Evolutionary conservation across 2,888 invertebrate species (phyloP).

Genomic region (Belgica antarctica): DNA sequence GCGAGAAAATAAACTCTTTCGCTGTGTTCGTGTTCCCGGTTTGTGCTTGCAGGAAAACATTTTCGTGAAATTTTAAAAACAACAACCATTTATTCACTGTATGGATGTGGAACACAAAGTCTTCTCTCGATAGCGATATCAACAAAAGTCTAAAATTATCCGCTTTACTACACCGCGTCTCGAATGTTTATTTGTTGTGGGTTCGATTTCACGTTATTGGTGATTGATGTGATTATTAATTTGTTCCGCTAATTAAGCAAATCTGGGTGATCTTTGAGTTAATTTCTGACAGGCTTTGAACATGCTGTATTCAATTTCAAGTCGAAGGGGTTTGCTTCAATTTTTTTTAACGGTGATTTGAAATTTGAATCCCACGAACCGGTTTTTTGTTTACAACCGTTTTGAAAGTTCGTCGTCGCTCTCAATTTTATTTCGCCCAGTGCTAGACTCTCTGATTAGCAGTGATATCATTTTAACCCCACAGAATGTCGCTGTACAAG

Average conservation of each 20-base stretch:
- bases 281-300: too few relatives aligned
- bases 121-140: slow-evolving; percentile 4
- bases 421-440: too few relatives aligned
- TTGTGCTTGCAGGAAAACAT: background rate
- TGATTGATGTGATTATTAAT: background rate
- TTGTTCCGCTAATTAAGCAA: background rate
- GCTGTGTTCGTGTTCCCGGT: background rate
- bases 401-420: too few relatives aligned
- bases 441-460: too few relatives aligned
- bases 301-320: too few relatives aligned
- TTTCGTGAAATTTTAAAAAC: background rate
- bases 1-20: background rate
- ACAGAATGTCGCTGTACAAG: slow-evolving; percentile 13
- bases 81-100: background rate
- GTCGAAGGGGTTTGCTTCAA: too few relatives aligned
- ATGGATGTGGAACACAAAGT: background rate
- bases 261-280: too few relatives aligned
- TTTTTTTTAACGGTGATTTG: too few relatives aligned
- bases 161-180: too few relatives aligned
- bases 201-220: background rate
- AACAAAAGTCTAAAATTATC: slow-evolving; percentile 15
- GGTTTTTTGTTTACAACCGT: too few relatives aligned
- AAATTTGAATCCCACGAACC: too few relatives aligned
- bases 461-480: too few relatives aligned
- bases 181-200: background rate